A percentile compares a stretch with the other conserved stretches of the same genome.
These are phyloP conservation scores for Cherax destructor DNA, from an alignment of 1,140 invertebrate species.

Conservation along the genomic window DNA sequence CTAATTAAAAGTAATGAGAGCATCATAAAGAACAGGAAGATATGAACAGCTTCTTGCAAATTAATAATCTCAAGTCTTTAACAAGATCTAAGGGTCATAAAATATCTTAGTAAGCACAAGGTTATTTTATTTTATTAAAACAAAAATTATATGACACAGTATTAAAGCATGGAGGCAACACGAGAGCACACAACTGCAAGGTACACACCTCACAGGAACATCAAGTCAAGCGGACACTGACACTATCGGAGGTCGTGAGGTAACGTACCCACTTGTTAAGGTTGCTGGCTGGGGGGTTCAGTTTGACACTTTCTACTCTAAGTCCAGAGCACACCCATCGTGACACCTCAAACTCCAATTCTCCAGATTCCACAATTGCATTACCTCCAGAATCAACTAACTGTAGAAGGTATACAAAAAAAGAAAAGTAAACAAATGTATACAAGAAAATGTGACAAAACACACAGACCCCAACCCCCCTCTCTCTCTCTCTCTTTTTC, in stretches of 20 bases:
- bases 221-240: slow-evolving; percentile 47
- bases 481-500: too few species aligned
- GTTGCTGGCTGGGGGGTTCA: slow-evolving; percentile 25
- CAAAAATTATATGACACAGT: neutral
- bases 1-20: too few species aligned
- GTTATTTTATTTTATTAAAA: neutral
- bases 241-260: slow-evolving; percentile 61
- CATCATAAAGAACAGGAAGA: too few species aligned
- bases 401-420: neutral
- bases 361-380: slow-evolving; percentile 46
- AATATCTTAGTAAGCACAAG: neutral
- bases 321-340: slow-evolving; percentile 63
- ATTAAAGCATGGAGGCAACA: neutral
- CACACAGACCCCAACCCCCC: too few species aligned
- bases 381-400: slow-evolving; percentile 59
- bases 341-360: slow-evolving; percentile 66
- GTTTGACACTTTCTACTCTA: slow-evolving; percentile 45
- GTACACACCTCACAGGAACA: neutral
- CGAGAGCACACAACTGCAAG: neutral
- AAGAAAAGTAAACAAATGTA: too few species aligned
- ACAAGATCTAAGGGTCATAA: neutral
- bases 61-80: too few species aligned
- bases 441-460: too few species aligned
- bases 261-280: slow-evolving; percentile 66
- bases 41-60: too few species aligned